Evolutionary conservation across 2,888 invertebrate species (phyloP), one percentile per base, ranked within the genome.

Genomic region (Salticus scenicus): DNA sequence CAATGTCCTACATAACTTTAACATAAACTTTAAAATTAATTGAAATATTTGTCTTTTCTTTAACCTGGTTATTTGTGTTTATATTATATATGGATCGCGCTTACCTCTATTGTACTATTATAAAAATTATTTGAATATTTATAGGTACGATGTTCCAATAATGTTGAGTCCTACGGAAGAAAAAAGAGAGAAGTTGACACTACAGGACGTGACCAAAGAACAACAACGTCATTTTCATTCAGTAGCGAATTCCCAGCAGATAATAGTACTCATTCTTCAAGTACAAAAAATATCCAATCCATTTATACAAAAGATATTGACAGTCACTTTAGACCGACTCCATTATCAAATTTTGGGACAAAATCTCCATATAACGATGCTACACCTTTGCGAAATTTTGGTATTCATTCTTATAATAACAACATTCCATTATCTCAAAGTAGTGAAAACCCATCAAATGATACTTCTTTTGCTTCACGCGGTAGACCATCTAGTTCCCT

Each of bases 121-220:
- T n/a, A n/a, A n/a, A n/a, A n/a, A n/a, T n/a, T n/a, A n/a, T 37
- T 7, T 37, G 10, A 37, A 7, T 37, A 37, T 37, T 10, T 37
- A 37, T 37, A 91, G 91, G 90, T 91, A 30, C 89, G 90, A 66
- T 91, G 91, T 86, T 89, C 89, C 85, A 90, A 89, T 78, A 90
- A 90, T 20, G 88, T 90, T 69, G 90, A 91, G 63, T 91, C 91
- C 12, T 91, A 90, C 88, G 91, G 91, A 30, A 88, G 90, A 71
- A 88, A 90, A 66, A 88, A 90, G 37, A 74, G 84, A 78, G 84
- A 84, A n/a, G 37, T 69, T 12, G 41, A 70, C 8, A 10, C 17
- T 8, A 57, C 57, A 24, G 24, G 24, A 12, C 24, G 24, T 24
- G 20, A 57, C 24, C 1, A 1, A 57, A 24, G 24, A 57, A 24